These are phyloP conservation scores for Balaenoptera acutorostrata DNA, from an alignment of 2,113 vertebrate species.

Conservation along the genomic window DNA sequence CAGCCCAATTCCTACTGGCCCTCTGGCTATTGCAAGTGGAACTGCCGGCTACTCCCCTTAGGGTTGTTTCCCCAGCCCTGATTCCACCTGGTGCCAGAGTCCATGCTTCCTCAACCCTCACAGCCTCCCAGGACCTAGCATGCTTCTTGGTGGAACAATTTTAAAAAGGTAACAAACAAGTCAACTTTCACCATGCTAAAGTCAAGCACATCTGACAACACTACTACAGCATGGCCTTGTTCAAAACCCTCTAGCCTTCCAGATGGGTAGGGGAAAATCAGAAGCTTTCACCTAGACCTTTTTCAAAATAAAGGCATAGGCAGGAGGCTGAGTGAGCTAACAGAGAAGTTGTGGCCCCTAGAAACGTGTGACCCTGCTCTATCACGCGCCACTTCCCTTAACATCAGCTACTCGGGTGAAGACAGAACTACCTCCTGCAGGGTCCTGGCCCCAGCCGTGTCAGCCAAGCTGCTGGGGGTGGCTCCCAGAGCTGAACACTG, in stretches of 20 bases:
- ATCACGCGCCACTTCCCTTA: not conserved
- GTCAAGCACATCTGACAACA: not conserved
- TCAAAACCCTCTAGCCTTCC: not conserved
- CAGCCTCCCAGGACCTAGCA: not conserved
- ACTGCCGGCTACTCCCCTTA: not conserved
- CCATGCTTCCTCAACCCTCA: not conserved
- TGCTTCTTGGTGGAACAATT: not conserved
- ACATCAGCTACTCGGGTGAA: not conserved
- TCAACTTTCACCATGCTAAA: not conserved
- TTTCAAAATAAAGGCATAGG: not conserved
- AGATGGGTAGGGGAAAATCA: not conserved
- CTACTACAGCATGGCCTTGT: not conserved
- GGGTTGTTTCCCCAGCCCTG: not conserved
- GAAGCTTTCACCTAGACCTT: not conserved
- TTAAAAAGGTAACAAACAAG: not conserved
- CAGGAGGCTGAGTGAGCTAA: not conserved
- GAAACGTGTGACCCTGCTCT: not conserved
- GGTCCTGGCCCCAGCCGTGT: not conserved
- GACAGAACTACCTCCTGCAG: not conserved
- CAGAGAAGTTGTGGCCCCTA: not conserved
- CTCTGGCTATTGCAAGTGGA: not conserved
- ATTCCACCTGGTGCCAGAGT: not conserved
- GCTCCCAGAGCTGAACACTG: not conserved
- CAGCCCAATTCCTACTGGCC: not conserved
- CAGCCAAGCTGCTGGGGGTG: not conserved